Evolutionary conservation across 2,888 invertebrate species (phyloP).

Genomic region (Opisthograptis luteolata): DNA sequence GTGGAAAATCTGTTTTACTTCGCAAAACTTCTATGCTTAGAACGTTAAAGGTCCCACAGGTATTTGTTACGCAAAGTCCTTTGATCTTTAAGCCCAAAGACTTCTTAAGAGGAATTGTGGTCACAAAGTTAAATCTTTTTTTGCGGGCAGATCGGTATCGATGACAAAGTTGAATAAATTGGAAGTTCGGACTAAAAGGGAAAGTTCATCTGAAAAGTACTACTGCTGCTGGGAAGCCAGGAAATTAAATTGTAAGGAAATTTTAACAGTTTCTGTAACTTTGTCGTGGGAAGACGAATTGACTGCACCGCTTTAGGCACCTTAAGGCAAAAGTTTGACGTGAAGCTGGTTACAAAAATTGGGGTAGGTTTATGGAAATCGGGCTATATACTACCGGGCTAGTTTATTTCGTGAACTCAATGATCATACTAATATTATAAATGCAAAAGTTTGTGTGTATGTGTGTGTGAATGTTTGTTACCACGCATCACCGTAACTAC

Average conservation of each 20-base stretch:
- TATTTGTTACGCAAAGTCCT: constrained; percentile 22
- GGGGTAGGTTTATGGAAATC: too few relatives aligned
- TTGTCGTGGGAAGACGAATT: not conserved
- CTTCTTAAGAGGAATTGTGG: constrained; percentile 19
- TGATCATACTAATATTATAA: too few relatives aligned
- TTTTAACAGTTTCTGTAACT: constrained; percentile 5
- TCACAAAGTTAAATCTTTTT: constrained; percentile 20
- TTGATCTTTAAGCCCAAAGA: constrained; percentile 24
- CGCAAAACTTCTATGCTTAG: constrained; percentile 5
- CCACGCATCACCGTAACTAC: too few relatives aligned
- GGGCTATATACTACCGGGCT: too few relatives aligned
- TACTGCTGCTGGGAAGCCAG: constrained; percentile 9
- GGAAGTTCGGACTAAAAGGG: constrained; percentile 2
- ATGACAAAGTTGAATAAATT: constrained; percentile 30
- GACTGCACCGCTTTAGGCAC: too few relatives aligned
- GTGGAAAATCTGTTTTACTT: constrained; percentile 8
- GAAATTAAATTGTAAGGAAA: constrained; percentile 6
- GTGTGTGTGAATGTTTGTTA: too few relatives aligned
- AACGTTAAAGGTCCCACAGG: constrained; percentile 12
- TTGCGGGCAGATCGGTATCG: constrained; percentile 15
- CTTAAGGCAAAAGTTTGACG: too few relatives aligned
- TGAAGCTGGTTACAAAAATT: too few relatives aligned
- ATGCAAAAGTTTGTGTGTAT: too few relatives aligned
- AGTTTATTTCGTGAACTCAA: too few relatives aligned
- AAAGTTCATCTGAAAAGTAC: constrained; percentile 20